Base-by-base conservation (phyloP, 1,140 invertebrate genomes). In the Philotrypesis tridentata region DNA sequence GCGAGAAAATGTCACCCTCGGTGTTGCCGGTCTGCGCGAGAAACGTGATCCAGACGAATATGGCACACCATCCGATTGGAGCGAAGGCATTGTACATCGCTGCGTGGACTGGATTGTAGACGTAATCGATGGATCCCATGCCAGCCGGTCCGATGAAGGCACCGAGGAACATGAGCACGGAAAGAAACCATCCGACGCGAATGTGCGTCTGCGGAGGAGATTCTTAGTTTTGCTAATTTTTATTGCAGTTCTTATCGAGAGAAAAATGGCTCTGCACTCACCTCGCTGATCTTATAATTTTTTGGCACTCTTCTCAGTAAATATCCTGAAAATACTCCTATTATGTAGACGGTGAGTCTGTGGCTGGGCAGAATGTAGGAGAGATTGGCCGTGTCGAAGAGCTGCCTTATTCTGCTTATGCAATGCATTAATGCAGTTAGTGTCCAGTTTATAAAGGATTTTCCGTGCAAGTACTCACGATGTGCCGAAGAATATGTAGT, bases 401-500 rank as follows among this genome's bases (percentile, higher is more conserved):
- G 87, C 85, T 94, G 93, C 83, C 92, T 91, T 65, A 95, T 93
- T 72, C 95, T 96, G 85, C 31, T 3, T n/a, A n/a, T n/a, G n/a
- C n/a, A n/a, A n/a, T n/a, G n/a, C n/a, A n/a, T n/a, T n/a, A n/a
- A n/a, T n/a, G n/a, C n/a, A n/a, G n/a, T n/a, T n/a, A n/a, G n/a
- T n/a, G n/a, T 37, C 9, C 33, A 9, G 9, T 37, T 37, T 37
- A 9, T 37, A 37, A 37, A 3, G 33, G 33, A n/a, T 37, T 37
- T 5, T 3, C 33, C 33, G 33, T 9, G 9, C 33, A 37, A 37
- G 4, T 37, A 95, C 95, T 95, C 91, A 96, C 95, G 95, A 94
- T 77, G 94, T 94, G 40, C 95, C 95, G 86, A 93, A 95, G 86
- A 95, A 95, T 61, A 96, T 93, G 86, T 95, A 95, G 92, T 95